Evolutionary conservation across 2,888 invertebrate genomes (phyloP).

Genomic region (Heliothis peltigera): DNA sequence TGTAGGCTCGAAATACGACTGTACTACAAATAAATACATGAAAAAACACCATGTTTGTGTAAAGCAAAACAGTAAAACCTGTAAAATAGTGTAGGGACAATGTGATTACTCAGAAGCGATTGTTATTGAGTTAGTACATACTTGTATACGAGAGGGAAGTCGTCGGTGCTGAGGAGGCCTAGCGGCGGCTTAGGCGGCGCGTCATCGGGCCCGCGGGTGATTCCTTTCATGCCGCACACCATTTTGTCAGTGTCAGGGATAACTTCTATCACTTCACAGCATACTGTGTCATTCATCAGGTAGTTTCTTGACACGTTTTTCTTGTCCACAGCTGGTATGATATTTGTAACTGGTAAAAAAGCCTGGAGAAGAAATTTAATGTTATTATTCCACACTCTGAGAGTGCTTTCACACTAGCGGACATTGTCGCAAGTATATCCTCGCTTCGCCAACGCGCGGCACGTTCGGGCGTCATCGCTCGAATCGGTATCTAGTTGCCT

Average conservation of each 20-base stretch:
- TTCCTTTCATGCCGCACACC: conserved; percentile 96
- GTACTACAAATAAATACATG: conserved; percentile 80
- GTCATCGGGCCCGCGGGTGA: conserved; percentile 92
- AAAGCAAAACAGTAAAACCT: conserved; percentile 71
- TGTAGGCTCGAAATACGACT: conserved; percentile 72
- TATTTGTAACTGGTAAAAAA: conserved; percentile 92
- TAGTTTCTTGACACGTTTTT: conserved; percentile 94
- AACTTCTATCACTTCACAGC: conserved; percentile 96
- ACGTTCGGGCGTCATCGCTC: too few species aligned
- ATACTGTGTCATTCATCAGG: conserved; percentile 95
- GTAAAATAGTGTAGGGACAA: conserved; percentile 79
- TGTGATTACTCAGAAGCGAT: conserved; percentile 66
- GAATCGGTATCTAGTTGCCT: too few species aligned
- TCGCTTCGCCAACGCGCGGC: too few species aligned
- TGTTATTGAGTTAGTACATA: conserved; percentile 86
- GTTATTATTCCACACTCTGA: background rate
- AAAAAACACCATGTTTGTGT: conserved; percentile 73
- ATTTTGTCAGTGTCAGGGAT: conserved; percentile 96
- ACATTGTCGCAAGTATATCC: too few species aligned
- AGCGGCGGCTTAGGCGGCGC: conserved; percentile 93
- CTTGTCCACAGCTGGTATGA: conserved; percentile 95
- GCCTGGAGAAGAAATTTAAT: conserved; percentile 81
- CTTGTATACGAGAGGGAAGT: conserved; percentile 96
- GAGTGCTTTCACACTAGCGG: background rate
- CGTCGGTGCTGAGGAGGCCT: conserved; percentile 95